Conservation (phyloP, 2,888 invertebrate species). For the Meiosimyza decipiens region DNA sequence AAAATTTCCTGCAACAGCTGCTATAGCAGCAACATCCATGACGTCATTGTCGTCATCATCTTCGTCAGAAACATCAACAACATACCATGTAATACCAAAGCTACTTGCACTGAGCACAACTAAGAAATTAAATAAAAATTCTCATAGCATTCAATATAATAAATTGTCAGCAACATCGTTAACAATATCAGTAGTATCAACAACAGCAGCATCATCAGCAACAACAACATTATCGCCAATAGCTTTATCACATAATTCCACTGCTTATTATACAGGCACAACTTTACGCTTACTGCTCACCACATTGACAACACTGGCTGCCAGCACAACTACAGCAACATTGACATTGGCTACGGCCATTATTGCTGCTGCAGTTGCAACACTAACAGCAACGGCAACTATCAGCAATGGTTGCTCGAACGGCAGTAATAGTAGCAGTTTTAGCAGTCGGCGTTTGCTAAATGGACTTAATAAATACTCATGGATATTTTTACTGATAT, state of each 20-base stretch:
- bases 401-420: slow-evolving; percentile 30
- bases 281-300: slow-evolving; percentile 42
- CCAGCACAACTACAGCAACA: slow-evolving; percentile 37
- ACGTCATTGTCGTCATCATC: slow-evolving; percentile 24
- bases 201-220: slow-evolving; percentile 43
- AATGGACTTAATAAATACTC: slow-evolving; percentile 66
- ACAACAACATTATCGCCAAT: slow-evolving; percentile 31
- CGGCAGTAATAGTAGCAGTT: slow-evolving; percentile 38
- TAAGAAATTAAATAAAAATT: too few species aligned
- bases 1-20: slow-evolving; percentile 24
- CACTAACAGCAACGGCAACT: slow-evolving; percentile 40
- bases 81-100: slow-evolving; percentile 36
- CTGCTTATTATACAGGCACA: neutral
- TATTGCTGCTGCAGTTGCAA: slow-evolving; percentile 39
- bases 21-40: slow-evolving; percentile 26
- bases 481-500: slow-evolving; percentile 68
- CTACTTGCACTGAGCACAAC: neutral
- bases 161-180: neutral
- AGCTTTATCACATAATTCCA: neutral
- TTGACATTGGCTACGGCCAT: slow-evolving; percentile 33
- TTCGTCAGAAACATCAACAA: slow-evolving; percentile 28
- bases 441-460: slow-evolving; percentile 51
- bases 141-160: too few species aligned
- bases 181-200: slow-evolving; percentile 17
- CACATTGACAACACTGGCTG: slow-evolving; percentile 43